A percentile compares a stretch with the other conserved stretches of the same genome.
These are phyloP conservation scores for Dynastes grantii DNA, from an alignment of 2,888 invertebrate species.

Conservation along the genomic window DNA sequence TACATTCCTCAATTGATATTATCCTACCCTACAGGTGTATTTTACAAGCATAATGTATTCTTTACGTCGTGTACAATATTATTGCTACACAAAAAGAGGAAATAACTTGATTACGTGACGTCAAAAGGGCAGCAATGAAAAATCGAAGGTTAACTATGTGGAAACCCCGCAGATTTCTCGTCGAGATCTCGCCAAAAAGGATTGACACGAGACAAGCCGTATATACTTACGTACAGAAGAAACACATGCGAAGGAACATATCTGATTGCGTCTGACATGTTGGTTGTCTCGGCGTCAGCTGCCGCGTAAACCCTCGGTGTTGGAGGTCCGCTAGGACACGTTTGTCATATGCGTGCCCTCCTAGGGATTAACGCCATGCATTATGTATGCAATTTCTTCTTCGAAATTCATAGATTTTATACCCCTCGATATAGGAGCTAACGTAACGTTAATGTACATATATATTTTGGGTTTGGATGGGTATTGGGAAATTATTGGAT, in stretches of 20 bases:
- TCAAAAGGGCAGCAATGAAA: background rate
- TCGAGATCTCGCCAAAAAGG: background rate
- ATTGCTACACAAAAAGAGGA: background rate
- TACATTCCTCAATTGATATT: background rate
- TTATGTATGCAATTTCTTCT: slow-evolving; percentile 14
- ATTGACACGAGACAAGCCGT: background rate
- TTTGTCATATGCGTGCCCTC: slow-evolving; percentile 5
- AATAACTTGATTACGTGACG: background rate
- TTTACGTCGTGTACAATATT: background rate
- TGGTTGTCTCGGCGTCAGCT: background rate
- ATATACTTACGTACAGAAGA: background rate
- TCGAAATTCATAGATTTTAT: slow-evolving; percentile 9
- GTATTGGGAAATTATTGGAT: no score
- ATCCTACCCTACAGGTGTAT: background rate
- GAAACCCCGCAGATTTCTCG: slow-evolving; percentile 1
- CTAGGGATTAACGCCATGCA: background rate
- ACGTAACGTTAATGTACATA: background rate
- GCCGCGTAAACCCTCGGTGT: background rate
- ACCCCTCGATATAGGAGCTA: background rate
- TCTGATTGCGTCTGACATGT: slow-evolving; percentile 4
- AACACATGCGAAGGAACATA: background rate
- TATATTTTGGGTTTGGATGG: background rate
- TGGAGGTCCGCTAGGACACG: no score
- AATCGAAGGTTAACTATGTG: slow-evolving; percentile 13
- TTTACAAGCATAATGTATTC: background rate